Base-by-base conservation (phyloP, 2,888 invertebrate genomes). In the Napeogenes inachia region DNA sequence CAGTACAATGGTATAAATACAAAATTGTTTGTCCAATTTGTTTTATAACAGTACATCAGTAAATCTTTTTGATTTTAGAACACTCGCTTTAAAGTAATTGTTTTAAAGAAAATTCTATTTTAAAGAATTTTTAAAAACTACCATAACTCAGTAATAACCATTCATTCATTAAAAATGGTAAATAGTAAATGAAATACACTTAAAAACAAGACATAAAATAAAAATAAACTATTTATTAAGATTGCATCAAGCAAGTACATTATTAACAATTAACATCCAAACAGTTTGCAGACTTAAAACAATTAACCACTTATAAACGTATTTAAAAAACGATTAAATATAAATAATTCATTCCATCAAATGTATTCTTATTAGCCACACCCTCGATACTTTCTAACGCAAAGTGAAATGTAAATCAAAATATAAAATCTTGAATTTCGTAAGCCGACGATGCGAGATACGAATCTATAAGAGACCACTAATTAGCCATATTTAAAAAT, bases 401-500 rank as follows among this genome's bases (percentile, higher is more conserved):
- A 13, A 46, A 56, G 60, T 54, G 66, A 64, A 66, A 59, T 60
- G 56, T 56, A 67, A 63, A 61, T 59, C 54, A 56, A 58, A 59
- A 57, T 47, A 33, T 38, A 32, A 56, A 53, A 59, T 53, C 55
- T 61, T 47, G 56, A 57, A 45, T 65, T 64, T 64, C 56, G 59
- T 64, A 68, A 70, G 65, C 60, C 56, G 63, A 64, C 63, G 57
- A 62, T 64, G 61, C 56, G 54, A 65, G 63, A 68, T 71, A 68
- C 33, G 13, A 61, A 67, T 68, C 67, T 70, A 64, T 63, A 68
- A 59, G 61, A 65, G 63, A 60, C 65, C 60, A 56, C 56, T 70
- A 68, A 70, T 68, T 70, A 70, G 62, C 61, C 54, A 46, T 63
- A 61, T 65, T 68, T 63, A 65, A 67, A 47, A 68, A 68, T 66